Conservation (phyloP, 2,797 vertebrate species). For the Gymnodraco acuticeps region DNA sequence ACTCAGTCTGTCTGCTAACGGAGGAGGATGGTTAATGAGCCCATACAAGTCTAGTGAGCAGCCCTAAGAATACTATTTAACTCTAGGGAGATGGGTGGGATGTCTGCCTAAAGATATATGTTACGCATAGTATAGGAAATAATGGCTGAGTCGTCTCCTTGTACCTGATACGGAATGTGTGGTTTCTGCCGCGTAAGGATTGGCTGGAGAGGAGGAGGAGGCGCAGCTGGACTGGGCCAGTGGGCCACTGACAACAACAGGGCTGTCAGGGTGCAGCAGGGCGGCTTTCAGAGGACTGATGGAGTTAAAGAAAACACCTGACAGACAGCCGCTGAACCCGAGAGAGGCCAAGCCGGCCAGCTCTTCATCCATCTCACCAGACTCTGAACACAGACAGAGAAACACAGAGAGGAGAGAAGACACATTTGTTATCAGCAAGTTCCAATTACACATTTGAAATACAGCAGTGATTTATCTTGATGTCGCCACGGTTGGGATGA, state of each 20-base stretch:
- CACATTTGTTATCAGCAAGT: constrained; percentile 19
- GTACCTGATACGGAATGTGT: constrained; percentile 94
- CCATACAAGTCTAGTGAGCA: constrained; percentile 53
- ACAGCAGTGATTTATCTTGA: constrained; percentile 17
- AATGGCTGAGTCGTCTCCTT: neutral
- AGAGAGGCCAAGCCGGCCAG: constrained; percentile 84
- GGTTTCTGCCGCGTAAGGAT: constrained; percentile 89
- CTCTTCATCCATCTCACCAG: constrained; percentile 86
- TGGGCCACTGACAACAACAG: constrained; percentile 86
- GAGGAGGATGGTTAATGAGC: constrained; percentile 61
- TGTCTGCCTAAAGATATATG: constrained; percentile 11
- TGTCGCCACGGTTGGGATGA: neutral
- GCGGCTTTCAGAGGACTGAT: constrained; percentile 93
- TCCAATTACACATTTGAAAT: constrained; percentile 13
- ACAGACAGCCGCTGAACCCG: constrained; percentile 95
- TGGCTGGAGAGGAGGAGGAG: constrained; percentile 79
- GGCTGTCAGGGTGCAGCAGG: constrained; percentile 84
- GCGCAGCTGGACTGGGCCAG: constrained; percentile 89
- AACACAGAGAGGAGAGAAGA: constrained; percentile 6
- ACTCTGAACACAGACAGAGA: constrained; percentile 75
- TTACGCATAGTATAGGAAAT: neutral
- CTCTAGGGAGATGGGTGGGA: constrained; percentile 1
- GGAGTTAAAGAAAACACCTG: constrained; percentile 92
- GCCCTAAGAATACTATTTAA: constrained; percentile 44
- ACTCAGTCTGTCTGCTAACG: constrained; percentile 27